Base-by-base conservation (phyloP, 2,888 invertebrate species). In the Lepetodrilus schrolli region DNA sequence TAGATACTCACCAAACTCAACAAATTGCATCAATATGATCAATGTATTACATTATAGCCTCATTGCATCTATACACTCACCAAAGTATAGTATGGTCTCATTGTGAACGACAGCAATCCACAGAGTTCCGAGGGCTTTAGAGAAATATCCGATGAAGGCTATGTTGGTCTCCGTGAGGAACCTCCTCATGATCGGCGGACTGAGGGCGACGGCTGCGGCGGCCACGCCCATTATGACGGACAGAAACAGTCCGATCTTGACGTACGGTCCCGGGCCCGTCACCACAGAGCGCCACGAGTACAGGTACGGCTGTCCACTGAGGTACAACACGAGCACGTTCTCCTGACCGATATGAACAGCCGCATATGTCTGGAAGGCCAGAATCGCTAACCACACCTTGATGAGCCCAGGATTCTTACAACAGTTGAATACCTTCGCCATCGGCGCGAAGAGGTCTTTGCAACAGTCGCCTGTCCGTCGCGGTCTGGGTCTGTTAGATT, bases 261-360 rank as follows among this genome's bases (percentile, higher is more conserved):
- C 84, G 47, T 83, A 83, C 4, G 82, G 82, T 77, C 87, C 86
- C 13, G 78, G 79, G 48, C 84, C 81, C 36, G 76, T 77, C 21
- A 80, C 65, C 37, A 75, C 74, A 8, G 74, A 68, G 13, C 50
- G 43, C 51, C 69, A 50, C 5, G 73, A 72, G 66, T 78, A 79
- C 8, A 79, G 72, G 51, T 78, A 81, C 5, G 84, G 85, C 48
- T 83, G 82, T n/a, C 87, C 86, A 20, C 83, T 78, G 65, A 90
- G 77, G 76, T 87, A 90, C 70, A 89, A 78, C 8, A 90, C 87
- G 30, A 87, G 76, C 1, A 89, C 88, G 66, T 88, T 85, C 48
- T 88, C 87, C 72, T 90, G 90, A 49, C 90, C 90, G 73, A 89
- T 84, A 76, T 89, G 89, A 48, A 89, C 89, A 76, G 89, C 84